A percentile compares a stretch with the other conserved stretches of the same genome.
Evolutionary conservation across 2,113 vertebrate genomes (phyloP).

Genomic region (Alethe diademata): DNA sequence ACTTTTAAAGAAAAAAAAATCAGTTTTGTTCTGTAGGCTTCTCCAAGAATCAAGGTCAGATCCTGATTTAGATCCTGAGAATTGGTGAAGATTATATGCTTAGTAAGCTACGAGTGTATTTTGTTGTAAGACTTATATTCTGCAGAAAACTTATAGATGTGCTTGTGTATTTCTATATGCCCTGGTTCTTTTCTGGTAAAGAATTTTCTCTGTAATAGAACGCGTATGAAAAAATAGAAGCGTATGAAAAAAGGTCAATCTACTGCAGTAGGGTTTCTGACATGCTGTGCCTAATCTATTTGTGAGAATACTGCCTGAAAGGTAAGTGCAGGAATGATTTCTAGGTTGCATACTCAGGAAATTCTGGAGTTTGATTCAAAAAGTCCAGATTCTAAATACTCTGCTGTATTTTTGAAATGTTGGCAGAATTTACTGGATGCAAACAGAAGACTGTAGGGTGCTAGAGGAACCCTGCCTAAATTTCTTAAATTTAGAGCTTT

Average conservation of each 20-base stretch:
- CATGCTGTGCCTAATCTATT: not conserved
- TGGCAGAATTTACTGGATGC: not conserved
- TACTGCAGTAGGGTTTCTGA: not conserved
- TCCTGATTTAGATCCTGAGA: not conserved
- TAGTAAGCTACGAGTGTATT: not conserved
- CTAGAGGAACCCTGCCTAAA: not conserved
- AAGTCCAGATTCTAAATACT: not conserved
- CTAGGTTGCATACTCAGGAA: not conserved
- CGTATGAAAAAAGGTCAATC: not conserved
- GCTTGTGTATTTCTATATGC: not conserved
- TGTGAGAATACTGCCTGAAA: not conserved
- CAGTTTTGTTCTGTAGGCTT: not conserved
- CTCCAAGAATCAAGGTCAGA: not conserved
- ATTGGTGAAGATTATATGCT: not conserved
- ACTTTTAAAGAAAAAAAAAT: not conserved
- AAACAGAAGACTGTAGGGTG: not conserved
- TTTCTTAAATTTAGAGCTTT: not conserved
- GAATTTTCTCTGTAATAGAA: not conserved
- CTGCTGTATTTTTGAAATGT: not conserved
- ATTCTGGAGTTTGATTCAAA: not conserved
- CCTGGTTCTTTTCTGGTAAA: not conserved
- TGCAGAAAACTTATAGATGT: not conserved
- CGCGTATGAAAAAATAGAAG: not conserved
- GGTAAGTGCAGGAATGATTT: not conserved
- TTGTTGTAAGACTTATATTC: not conserved